Evolutionary conservation across 2,888 invertebrate species (phyloP).

Genomic region (Lochmaea capreae): DNA sequence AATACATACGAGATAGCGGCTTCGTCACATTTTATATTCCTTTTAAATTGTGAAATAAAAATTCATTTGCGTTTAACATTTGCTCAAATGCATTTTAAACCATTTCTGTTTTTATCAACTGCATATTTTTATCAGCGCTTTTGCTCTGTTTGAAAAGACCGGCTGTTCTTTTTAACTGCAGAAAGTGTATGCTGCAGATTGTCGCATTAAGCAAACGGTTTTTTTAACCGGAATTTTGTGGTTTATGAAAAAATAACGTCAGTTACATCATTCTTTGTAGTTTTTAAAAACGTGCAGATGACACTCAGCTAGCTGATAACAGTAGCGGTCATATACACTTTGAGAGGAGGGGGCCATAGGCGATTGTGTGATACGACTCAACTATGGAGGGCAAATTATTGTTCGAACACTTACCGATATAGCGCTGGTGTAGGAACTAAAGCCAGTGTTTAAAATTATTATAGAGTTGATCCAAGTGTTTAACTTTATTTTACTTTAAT

Average conservation of each 20-base stretch:
- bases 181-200: not conserved
- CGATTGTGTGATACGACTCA: too few relatives aligned
- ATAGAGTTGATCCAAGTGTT: too few relatives aligned
- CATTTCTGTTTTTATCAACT: not conserved
- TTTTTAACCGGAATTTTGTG: not conserved
- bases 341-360: too few relatives aligned
- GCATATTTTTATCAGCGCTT: conserved; percentile 4
- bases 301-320: not conserved
- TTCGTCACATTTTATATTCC: not conserved
- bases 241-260: not conserved
- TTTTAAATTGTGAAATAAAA: not conserved
- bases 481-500: too few relatives aligned
- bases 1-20: too few relatives aligned
- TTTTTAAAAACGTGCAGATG: not conserved
- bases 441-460: too few relatives aligned
- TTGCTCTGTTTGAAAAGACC: not conserved
- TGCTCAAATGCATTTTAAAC: not conserved
- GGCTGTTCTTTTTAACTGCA: conserved; percentile 2
- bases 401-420: too few relatives aligned
- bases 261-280: not conserved
- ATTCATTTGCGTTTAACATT: not conserved
- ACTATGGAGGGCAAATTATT: too few relatives aligned
- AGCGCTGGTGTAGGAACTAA: too few relatives aligned
- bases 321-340: too few relatives aligned
- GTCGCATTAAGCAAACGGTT: not conserved